Evolutionary conservation across 2,888 invertebrate species (phyloP), one percentile per base, ranked within the genome.

Genomic region (Oxycera nigricornis): DNA sequence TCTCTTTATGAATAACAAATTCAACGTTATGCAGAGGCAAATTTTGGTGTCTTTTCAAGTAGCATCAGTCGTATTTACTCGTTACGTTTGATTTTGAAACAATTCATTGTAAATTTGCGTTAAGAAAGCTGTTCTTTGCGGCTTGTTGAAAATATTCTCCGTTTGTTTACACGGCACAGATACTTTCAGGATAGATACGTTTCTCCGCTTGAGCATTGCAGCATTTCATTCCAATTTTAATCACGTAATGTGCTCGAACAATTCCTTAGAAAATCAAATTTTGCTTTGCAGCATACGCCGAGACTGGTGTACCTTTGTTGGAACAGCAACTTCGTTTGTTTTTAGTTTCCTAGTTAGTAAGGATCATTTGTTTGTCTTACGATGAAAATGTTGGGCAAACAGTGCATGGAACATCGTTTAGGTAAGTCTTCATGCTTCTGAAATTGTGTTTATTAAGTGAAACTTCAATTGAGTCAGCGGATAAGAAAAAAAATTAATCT

Each of bases 141-240:
- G 65, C 22, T 39, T 41, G 28, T 65, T 20, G 24, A 39, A 41
- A 65, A 24, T 65, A 65, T 41, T 20, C 28, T 22, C 65, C 17
- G 62, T 35, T 9, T 14, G n/a, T 55, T 9, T 55, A 55, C 14
- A 55, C 9, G 55, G 24, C 24, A 24, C 55, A 24, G 20, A 55
- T 4, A 24, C 11, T 9, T 22, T 24, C 17, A 14, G 24, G 24
- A 22, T 22, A 14, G 55, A 55, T 22, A 55, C 20, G 17, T 24
- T 26, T 59, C 2, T 30, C 28, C n/a, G 30, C 17, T 28, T 41
- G 41, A 65, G 41, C 59, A 75, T 39, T 75, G 73, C 73, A 68
- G 75, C 73, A 73, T 75, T 72, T 70, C 75, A 75, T 75, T 75
- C 73, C 70, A 52, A 75, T 75, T 75, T 75, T 75, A 75, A 75